phyloP scores from a whole-genome alignment of 2,888 invertebrate genomes.

The Andrena trimmerana region DNA sequence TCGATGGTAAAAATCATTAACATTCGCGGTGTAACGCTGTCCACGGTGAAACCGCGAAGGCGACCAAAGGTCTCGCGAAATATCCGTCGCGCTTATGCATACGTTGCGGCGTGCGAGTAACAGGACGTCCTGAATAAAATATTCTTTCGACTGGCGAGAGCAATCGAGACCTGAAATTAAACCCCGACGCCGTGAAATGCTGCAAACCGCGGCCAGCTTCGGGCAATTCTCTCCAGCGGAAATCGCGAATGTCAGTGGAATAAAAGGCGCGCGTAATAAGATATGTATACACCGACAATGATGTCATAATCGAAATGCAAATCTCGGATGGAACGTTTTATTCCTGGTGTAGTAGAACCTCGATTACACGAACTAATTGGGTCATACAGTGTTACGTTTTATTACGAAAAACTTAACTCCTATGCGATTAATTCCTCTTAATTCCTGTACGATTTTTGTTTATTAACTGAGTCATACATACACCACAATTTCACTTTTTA shows the following conservation, averaged over 20 bases:
- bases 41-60: constrained; percentile 35
- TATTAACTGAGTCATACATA: too few relatives aligned
- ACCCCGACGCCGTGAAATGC: constrained; percentile 17
- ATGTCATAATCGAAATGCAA: constrained; percentile 20
- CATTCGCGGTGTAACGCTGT: not conserved
- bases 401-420: too few relatives aligned
- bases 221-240: constrained; percentile 23
- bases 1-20: constrained; percentile 28
- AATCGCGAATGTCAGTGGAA: constrained; percentile 27
- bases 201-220: not conserved
- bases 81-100: constrained; percentile 5
- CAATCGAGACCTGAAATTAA: constrained; percentile 49
- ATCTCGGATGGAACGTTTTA: not conserved
- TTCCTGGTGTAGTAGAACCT: not conserved
- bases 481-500: too few relatives aligned
- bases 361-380: too few relatives aligned
- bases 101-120: constrained; percentile 8
- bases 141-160: constrained; percentile 21
- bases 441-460: too few relatives aligned
- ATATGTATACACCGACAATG: not conserved
- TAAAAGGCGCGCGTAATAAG: constrained; percentile 9
- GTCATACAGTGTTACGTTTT: too few relatives aligned
- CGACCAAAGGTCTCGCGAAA: constrained; percentile 11
- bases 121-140: constrained; percentile 24
- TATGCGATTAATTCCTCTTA: too few relatives aligned